Percentiles rank a stretch among this genome's conserved stretches.
These are phyloP conservation scores for Delichon dasypus DNA, from an alignment of 2,797 vertebrate genomes.

Conservation along the genomic window DNA sequence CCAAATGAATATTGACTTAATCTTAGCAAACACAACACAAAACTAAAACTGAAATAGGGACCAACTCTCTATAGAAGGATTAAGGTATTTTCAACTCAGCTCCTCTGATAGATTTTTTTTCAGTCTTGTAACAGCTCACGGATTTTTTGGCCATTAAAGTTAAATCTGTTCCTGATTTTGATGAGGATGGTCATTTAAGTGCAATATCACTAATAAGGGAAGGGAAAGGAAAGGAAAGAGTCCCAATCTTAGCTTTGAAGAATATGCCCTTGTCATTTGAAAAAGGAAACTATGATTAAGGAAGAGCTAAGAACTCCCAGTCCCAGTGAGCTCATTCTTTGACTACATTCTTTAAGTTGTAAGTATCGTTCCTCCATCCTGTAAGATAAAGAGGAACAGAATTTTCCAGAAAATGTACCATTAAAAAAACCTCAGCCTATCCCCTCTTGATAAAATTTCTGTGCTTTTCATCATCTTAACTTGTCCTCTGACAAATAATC, in stretches of 20 bases:
- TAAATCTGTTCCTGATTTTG: background rate
- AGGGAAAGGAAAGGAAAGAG: background rate
- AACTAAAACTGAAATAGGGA: background rate
- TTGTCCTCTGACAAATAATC: background rate
- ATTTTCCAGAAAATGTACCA: background rate
- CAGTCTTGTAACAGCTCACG: background rate
- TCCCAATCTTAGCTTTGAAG: slow-evolving; percentile 12
- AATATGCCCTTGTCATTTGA: background rate
- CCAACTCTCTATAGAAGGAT: background rate
- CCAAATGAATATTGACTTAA: background rate
- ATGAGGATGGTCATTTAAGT: background rate
- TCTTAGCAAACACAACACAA: background rate
- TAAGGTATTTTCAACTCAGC: background rate
- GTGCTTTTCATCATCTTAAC: background rate
- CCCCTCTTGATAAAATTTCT: background rate
- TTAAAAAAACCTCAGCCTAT: background rate
- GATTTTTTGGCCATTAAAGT: background rate
- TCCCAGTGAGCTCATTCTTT: slow-evolving; percentile 15
- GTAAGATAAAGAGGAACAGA: background rate
- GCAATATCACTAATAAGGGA: background rate
- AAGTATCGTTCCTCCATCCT: background rate
- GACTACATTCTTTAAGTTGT: background rate
- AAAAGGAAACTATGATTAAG: slow-evolving; percentile 16
- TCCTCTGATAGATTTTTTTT: background rate
- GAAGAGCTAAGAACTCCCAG: background rate